Evolutionary conservation across 2,888 invertebrate species (phyloP), one percentile per base, ranked within the genome.

Genomic region (Spisula solida): DNA sequence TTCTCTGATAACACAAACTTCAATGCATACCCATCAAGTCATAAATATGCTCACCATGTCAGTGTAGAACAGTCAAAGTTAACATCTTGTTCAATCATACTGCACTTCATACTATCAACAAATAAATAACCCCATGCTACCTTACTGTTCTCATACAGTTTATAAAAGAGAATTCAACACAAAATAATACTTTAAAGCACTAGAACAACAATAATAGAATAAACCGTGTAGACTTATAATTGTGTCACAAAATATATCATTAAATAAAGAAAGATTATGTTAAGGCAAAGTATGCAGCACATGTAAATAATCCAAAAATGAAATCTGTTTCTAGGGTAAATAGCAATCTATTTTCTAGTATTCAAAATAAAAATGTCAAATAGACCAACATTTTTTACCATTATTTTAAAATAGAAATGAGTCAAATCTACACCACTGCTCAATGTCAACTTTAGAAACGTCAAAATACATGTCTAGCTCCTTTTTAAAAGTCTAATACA

Each of bases 391-490:
- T 16, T 51, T 51, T 51, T 51, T 51, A 51, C 51, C 16, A 16
- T 51, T 16, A 51, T 51, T 12, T 1, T 12, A 51, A 51, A 51
- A 51, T 51, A 12, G 16, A 51, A 51, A 16, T 51, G 51, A 8
- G 1, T 51, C 12, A 16, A 51, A 51, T 51, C 51, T 51, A 10
- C 51, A 51, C 10, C 51, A 51, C 51, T 51, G 51, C 16, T 16
- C 51, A 5, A 16, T 12, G 51, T n/a, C 25, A 41, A 25, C 25
- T 25, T 25, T 66, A 66, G 25, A 25, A 25, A 66, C 41, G 60
- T 25, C 60, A 66, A 2, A 75, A 34, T 75, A 75, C 75, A 75
- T 25, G 75, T 75, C 75, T 34, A 75, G 75, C 31, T 75, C 75
- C 29, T 34, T 31, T 31, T 34, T 34, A 14, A 31, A 31, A 31